These are phyloP conservation scores for Eutolmus rufibarbis DNA, from an alignment of 2,888 invertebrate genomes.

Conservation along the genomic window DNA sequence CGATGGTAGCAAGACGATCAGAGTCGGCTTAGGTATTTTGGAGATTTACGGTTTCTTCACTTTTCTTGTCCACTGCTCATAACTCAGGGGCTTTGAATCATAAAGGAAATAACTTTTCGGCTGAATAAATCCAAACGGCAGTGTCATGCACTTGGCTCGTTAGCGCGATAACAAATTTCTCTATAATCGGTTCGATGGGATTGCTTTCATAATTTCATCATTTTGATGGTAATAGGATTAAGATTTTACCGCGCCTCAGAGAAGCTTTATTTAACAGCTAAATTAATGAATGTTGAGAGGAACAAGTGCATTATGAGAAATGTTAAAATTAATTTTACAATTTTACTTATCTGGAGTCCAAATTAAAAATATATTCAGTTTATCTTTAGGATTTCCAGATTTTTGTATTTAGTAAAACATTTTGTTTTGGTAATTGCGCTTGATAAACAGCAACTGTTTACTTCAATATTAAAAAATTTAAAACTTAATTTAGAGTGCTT, in stretches of 20 bases:
- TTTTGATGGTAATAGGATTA: slow-evolving; percentile 25
- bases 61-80: background rate
- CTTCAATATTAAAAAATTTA: too few species aligned
- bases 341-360: too few species aligned
- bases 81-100: background rate
- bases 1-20: background rate
- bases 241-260: background rate
- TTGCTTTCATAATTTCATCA: background rate
- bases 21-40: background rate
- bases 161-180: slow-evolving; percentile 1
- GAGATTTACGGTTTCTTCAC: slow-evolving; percentile 5
- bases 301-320: background rate
- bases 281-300: background rate
- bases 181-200: background rate
- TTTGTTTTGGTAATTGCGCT: too few species aligned
- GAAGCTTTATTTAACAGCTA: background rate
- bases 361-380: too few species aligned
- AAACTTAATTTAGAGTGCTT: too few species aligned
- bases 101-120: background rate
- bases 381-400: too few species aligned
- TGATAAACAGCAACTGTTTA: too few species aligned
- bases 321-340: background rate
- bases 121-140: background rate
- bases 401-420: too few species aligned
- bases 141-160: background rate